A percentile compares a stretch with the other conserved stretches of the same genome.
Conservation (phyloP, 1,140 invertebrate genomes). For the Eriocheir sinensis region DNA sequence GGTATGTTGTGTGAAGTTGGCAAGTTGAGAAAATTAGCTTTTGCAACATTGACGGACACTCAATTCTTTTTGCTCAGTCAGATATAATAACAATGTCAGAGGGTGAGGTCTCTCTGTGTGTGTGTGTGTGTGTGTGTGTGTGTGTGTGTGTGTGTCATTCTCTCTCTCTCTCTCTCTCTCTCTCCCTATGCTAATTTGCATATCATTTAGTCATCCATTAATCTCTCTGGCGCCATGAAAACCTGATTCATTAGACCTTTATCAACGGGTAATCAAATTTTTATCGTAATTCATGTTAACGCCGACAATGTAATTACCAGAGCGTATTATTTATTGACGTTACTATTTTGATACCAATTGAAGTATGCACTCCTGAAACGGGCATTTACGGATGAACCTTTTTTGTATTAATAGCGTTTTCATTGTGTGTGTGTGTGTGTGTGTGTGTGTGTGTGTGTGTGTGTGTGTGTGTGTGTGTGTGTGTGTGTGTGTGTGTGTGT, state of each 20-base stretch:
- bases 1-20: too few relatives aligned
- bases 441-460: not conserved
- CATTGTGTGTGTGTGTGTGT: too few relatives aligned
- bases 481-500: not conserved
- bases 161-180: constrained; percentile 3
- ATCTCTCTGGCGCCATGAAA: not conserved
- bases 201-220: constrained; percentile 24
- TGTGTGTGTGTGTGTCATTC: not conserved
- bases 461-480: not conserved
- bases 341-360: not conserved
- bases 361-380: not conserved
- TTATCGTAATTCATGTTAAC: constrained; percentile 17
- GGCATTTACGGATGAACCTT: not conserved
- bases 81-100: too few relatives aligned
- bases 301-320: not conserved
- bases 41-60: too few relatives aligned
- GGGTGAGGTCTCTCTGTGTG: too few relatives aligned
- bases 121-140: too few relatives aligned
- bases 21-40: too few relatives aligned
- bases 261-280: constrained; percentile 16
- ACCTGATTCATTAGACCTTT: not conserved
- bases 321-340: not conserved
- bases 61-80: not conserved
- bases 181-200: not conserved
- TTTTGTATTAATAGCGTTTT: not conserved